A percentile compares a stretch with the other conserved stretches of the same genome.
Conservation (phyloP, 2,113 vertebrate genomes). For the Neotoma lepida region DNA sequence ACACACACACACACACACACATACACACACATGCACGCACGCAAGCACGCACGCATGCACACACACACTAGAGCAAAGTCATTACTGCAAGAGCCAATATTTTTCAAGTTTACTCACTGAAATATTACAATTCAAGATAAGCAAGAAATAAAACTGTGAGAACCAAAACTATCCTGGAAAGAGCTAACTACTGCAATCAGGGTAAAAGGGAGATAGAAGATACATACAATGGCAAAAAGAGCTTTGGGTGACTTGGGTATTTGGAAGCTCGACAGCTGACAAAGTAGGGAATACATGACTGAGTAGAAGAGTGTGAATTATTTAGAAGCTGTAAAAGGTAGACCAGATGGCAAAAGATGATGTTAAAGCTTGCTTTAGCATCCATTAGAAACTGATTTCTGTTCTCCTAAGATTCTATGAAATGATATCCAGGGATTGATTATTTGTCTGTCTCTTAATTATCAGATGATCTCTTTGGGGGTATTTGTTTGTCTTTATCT, state of each 20-base stretch:
- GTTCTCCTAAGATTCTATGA: background rate
- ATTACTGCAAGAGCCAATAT: background rate
- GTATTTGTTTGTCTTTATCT: background rate
- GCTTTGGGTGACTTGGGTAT: accelerated
- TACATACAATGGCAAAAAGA: accelerated
- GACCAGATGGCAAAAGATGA: background rate
- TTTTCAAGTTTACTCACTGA: background rate
- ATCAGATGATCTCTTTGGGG: background rate
- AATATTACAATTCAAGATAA: background rate
- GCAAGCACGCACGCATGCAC: background rate
- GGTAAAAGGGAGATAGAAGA: background rate
- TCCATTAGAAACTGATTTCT: background rate
- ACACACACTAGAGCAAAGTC: background rate
- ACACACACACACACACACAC: background rate
- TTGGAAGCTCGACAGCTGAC: background rate
- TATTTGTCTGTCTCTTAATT: background rate
- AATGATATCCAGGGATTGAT: background rate
- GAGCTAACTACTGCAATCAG: background rate
- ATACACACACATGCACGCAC: background rate
- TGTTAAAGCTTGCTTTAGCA: background rate
- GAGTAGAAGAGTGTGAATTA: background rate
- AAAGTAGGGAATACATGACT: background rate
- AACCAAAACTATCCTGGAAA: background rate
- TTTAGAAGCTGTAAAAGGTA: background rate
- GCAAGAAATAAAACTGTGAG: background rate